Base-by-base conservation (phyloP, 1,140 invertebrate species). In the Cyclargus thomasi region DNA sequence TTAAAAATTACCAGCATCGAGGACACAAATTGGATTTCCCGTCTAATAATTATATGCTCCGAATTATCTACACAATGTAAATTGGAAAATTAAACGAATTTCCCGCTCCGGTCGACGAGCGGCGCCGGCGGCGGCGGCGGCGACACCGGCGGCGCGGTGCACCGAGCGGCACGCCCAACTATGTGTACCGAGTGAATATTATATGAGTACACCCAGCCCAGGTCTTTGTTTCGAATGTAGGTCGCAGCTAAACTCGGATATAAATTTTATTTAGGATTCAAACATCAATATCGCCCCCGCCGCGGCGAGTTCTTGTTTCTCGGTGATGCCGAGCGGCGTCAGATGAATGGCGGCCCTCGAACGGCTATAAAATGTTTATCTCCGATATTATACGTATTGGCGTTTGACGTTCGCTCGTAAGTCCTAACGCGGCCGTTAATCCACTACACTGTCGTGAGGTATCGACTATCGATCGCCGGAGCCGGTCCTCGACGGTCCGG, bases 101-200 rank as follows among this genome's bases (percentile, higher is more conserved):
- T 47, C 1, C 14, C 11, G 39, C 11, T 47, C 14, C 39, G 10
- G 10, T 11, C 39, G 5, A 8, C 29, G 29, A 5, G 29, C 29
- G 23, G 23, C 23, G 23, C 2, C 23, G 29, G 29, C 29, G 29
- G 29, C 29, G 29, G n/a, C 5, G 29, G 29, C 5, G 5, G 29
- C 29, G 23, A 6, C 23, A 6, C 2, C 23, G 29, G 29, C 29
- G 29, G 29, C 29, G 29, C 29, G 4, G 39, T 47, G 39, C 55
- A 59, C 20, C 0, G 20, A 5, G 4, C 55, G 10, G 55, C 18
- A 21, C 20, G 55, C 2, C 18, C 17, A 2, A 6, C 55, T 3
- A 55, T 59, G 53, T 20, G 55, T 20, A 21, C 17, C 10, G 11
- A 59, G 55, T 59, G 55, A 59, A 59, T 59, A 59, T 59, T 59